Percentiles rank a stretch among this genome's conserved stretches.
Evolutionary conservation across 2,888 invertebrate genomes (phyloP).

Genomic region (Cephus runcator): DNA sequence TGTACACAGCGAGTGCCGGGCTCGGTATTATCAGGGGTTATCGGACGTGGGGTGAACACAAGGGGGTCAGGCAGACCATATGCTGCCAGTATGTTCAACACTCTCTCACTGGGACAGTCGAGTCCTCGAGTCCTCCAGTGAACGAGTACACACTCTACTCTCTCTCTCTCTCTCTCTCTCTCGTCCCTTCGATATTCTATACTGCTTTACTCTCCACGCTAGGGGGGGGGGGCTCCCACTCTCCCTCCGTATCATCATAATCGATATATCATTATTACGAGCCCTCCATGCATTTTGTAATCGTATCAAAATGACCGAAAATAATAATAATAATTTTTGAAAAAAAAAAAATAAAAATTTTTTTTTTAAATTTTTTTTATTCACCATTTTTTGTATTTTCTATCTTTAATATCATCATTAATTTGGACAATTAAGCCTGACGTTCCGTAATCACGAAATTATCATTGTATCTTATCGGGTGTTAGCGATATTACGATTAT

Average conservation of each 20-base stretch:
- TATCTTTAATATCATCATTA: neutral
- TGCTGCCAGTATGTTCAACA: constrained; percentile 57
- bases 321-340: too few relatives aligned
- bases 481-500: neutral
- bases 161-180: constrained; percentile 23
- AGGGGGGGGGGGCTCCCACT: neutral
- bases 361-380: neutral
- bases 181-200: neutral
- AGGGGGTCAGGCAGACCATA: constrained; percentile 42
- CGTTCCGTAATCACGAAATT: neutral
- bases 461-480: neutral
- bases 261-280: constrained; percentile 59
- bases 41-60: constrained; percentile 32
- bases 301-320: neutral
- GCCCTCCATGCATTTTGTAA: constrained; percentile 41
- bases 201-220: too few relatives aligned
- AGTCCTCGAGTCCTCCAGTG: constrained; percentile 36
- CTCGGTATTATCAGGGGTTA: constrained; percentile 53
- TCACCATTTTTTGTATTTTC: too few relatives aligned
- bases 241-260: constrained; percentile 46
- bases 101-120: constrained; percentile 54
- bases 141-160: constrained; percentile 28
- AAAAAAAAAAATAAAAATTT: too few relatives aligned
- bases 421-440: neutral
- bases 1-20: constrained; percentile 9